Conservation (phyloP, 1,140 invertebrate genomes). For the Helicoverpa armigera region DNA sequence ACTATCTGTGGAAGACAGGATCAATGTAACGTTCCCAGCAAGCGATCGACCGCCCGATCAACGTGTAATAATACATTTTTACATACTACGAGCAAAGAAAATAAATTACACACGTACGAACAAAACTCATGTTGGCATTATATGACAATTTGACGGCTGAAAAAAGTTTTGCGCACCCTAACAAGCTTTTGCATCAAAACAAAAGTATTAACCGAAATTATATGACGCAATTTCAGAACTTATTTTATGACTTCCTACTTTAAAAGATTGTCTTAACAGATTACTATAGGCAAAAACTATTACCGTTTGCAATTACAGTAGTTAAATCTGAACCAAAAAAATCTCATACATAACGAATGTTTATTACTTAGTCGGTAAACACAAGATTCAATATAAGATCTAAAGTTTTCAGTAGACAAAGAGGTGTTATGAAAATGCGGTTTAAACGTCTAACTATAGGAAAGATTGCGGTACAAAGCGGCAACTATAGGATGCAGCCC, state of each 20-base stretch:
- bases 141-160: conserved; percentile 44
- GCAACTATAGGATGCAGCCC: conserved; percentile 56
- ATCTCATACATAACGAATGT: conserved; percentile 28
- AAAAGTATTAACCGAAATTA: conserved; percentile 8
- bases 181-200: conserved; percentile 8
- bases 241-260: conserved; percentile 34
- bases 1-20: conserved; percentile 31
- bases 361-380: conserved; percentile 33
- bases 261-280: conserved; percentile 26
- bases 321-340: conserved; percentile 14
- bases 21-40: conserved; percentile 52
- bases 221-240: background rate
- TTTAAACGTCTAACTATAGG: conserved; percentile 49
- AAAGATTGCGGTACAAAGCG: conserved; percentile 62
- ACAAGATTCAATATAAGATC: background rate
- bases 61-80: conserved; percentile 59
- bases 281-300: conserved; percentile 9
- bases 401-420: conserved; percentile 68
- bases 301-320: conserved; percentile 20
- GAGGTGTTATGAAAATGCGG: conserved; percentile 52
- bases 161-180: conserved; percentile 17
- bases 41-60: conserved; percentile 54
- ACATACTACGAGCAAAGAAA: conserved; percentile 54
- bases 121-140: conserved; percentile 48
- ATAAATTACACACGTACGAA: conserved; percentile 49